phyloP scores from a whole-genome alignment of 2,113 vertebrate species.

The Polyodon spathula region DNA sequence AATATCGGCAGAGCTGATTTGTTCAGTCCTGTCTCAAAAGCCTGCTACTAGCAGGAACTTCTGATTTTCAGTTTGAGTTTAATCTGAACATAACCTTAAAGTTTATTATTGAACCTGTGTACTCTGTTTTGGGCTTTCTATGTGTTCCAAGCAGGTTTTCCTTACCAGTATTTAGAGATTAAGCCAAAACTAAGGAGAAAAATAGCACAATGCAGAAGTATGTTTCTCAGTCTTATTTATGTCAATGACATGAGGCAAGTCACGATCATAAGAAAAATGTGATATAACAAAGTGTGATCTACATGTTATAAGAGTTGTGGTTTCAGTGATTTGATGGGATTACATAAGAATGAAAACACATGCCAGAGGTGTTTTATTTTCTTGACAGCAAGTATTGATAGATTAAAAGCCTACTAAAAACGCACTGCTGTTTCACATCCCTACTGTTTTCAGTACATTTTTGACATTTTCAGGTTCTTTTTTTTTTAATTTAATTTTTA shows the following conservation, averaged over 20 bases:
- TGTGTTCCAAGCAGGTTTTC: too few relatives aligned
- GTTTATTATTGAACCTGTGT: too few relatives aligned
- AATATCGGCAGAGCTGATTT: too few relatives aligned
- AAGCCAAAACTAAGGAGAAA: conserved; percentile 12
- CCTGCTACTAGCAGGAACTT: too few relatives aligned
- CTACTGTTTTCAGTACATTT: not conserved
- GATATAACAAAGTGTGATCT: conserved; percentile 26
- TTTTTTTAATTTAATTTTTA: too few relatives aligned
- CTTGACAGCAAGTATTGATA: not conserved
- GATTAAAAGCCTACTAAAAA: not conserved
- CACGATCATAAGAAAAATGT: conserved; percentile 11
- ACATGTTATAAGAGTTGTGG: conserved; percentile 17
- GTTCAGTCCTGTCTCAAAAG: too few relatives aligned
- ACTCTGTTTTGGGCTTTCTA: too few relatives aligned
- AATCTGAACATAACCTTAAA: too few relatives aligned
- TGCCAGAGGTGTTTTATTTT: conserved; percentile 1
- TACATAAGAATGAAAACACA: conserved; percentile 4
- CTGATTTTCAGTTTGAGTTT: too few relatives aligned
- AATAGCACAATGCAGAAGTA: conserved; percentile 28
- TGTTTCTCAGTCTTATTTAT: conserved; percentile 25
- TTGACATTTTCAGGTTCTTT: too few relatives aligned
- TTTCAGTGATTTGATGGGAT: not conserved
- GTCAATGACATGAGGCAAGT: conserved; percentile 25
- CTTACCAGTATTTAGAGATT: too few relatives aligned
- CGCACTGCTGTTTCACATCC: not conserved